phyloP scores from a whole-genome alignment of 2,888 invertebrate genomes.

The Chaetogeoica ovagalla region DNA sequence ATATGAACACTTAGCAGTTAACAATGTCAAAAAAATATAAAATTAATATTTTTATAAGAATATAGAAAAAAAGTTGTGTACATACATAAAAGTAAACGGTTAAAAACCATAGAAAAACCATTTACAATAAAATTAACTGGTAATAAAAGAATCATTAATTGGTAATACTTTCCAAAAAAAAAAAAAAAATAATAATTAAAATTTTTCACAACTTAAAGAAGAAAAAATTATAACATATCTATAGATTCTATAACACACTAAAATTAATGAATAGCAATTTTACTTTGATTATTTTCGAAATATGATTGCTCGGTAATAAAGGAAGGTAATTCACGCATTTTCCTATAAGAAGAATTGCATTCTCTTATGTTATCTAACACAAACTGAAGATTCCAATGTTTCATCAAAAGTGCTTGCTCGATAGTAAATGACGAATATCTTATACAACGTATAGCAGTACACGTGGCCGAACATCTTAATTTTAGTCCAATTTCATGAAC shows the following conservation, averaged over 20 bases:
- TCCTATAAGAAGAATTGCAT: slow-evolving; percentile 59
- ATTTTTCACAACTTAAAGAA: too few species aligned
- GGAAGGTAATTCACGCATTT: slow-evolving; percentile 20
- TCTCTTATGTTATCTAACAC: slow-evolving; percentile 69
- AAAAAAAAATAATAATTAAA: neutral
- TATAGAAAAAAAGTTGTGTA: too few species aligned
- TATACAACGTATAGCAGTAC: slow-evolving; percentile 77
- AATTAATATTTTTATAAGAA: too few species aligned
- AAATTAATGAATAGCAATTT: neutral
- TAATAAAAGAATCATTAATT: too few species aligned
- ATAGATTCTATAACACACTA: neutral
- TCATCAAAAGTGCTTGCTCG: slow-evolving; percentile 74
- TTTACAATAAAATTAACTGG: too few species aligned
- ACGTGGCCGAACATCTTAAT: slow-evolving; percentile 78
- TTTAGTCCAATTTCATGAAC: slow-evolving; percentile 82
- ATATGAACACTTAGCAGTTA: too few species aligned
- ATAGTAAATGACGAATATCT: slow-evolving; percentile 80
- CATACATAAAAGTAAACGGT: too few species aligned
- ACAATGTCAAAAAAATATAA: too few species aligned
- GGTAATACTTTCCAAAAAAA: too few species aligned
- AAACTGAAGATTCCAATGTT: slow-evolving; percentile 77
- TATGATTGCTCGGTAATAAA: slow-evolving; percentile 32
- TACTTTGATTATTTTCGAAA: slow-evolving; percentile 24
- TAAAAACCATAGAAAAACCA: too few species aligned
- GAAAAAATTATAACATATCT: neutral